phyloP scores from a whole-genome alignment of 53 echinoderm and acorn worm species.

The Luidia sarsii region DNA sequence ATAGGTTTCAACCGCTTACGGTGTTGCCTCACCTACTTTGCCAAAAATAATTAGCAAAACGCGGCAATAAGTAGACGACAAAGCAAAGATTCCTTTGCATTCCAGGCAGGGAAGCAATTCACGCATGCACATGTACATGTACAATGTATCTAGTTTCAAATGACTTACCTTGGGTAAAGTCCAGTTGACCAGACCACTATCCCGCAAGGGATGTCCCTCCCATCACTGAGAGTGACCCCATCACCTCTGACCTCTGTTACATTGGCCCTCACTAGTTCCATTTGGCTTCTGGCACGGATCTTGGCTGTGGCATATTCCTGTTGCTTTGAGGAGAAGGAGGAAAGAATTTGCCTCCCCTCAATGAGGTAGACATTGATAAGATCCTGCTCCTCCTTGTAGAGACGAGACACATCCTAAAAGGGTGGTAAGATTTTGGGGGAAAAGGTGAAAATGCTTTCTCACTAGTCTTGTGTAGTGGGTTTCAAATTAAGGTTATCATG shows the following conservation, averaged over 20 bases:
- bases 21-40: too few relatives aligned
- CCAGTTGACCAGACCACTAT: conserved; percentile 98
- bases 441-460: background rate
- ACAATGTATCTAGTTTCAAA: too few relatives aligned
- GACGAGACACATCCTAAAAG: conserved; percentile 79
- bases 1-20: too few relatives aligned
- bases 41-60: too few relatives aligned
- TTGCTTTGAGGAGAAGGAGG: conserved; percentile 81
- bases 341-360: conserved; percentile 86
- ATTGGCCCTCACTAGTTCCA: conserved; percentile 88
- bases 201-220: conserved; percentile 77
- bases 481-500: background rate
- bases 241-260: conserved; percentile 80
- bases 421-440: background rate
- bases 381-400: conserved; percentile 84
- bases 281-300: conserved; percentile 77
- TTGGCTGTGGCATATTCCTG: conserved; percentile 93
- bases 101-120: too few relatives aligned
- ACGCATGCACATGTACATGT: too few relatives aligned
- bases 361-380: conserved; percentile 84
- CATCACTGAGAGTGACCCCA: conserved; percentile 83
- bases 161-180: conserved; percentile 82
- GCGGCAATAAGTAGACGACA: too few relatives aligned
- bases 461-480: background rate
- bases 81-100: too few relatives aligned